Evolutionary conservation across 92 coral and sea anemone genomes (phyloP).

Genomic region (Phenganax marumi): DNA sequence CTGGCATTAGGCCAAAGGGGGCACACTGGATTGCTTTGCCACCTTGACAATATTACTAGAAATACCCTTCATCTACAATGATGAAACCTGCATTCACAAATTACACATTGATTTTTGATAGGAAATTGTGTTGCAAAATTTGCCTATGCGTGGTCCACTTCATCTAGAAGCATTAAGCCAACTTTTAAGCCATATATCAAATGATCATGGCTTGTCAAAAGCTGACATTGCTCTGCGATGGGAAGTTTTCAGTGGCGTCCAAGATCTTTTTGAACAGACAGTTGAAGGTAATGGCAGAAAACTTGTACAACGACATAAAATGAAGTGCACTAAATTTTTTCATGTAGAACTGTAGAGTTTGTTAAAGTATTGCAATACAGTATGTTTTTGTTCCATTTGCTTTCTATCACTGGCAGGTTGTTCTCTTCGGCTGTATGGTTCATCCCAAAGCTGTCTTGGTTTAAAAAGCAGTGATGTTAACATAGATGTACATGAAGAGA

Average conservation of each 20-base stretch:
- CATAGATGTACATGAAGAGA: conserved; percentile 72
- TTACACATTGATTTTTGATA: background rate
- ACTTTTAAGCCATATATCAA: conserved; percentile 60
- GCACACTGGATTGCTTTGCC: no score
- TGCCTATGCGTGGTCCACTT: conserved; percentile 55
- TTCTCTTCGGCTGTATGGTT: conserved; percentile 71
- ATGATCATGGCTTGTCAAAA: conserved; percentile 70
- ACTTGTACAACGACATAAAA: no score
- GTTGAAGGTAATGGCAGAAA: conserved; percentile 60
- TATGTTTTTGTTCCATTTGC: background rate
- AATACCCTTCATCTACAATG: no score
- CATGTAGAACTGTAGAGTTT: background rate
- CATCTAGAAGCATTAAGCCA: conserved; percentile 65
- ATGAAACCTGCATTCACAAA: no score
- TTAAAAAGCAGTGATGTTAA: conserved; percentile 84
- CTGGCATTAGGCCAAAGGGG: no score
- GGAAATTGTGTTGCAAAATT: conserved; percentile 7
- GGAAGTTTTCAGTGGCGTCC: conserved; percentile 57
- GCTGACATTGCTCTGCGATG: conserved; percentile 64
- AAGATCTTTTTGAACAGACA: conserved; percentile 36
- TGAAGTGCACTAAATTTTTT: background rate
- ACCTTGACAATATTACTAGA: no score
- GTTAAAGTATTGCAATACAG: background rate
- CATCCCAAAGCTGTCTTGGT: conserved; percentile 82
- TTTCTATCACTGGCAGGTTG: conserved; percentile 49